Conservation (phyloP, 1,140 invertebrate species). For the Ceratoteleas bidentatus region DNA sequence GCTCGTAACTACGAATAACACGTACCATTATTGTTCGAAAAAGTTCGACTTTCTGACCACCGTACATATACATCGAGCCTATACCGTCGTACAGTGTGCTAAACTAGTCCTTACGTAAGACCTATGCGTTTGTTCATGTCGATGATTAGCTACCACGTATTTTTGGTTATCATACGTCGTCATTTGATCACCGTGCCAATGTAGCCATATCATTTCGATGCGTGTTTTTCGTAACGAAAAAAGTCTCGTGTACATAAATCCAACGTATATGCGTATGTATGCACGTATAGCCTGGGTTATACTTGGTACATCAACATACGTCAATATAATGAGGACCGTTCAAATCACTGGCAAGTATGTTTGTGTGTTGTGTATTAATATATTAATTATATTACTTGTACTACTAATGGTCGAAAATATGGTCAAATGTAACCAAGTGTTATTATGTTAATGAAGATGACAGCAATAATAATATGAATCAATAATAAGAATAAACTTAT, state of each 20-base stretch:
- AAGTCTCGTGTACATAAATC: constrained; percentile 47
- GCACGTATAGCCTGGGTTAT: constrained; percentile 57
- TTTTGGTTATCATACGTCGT: constrained; percentile 52
- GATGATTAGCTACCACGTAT: constrained; percentile 62
- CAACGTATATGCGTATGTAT: constrained; percentile 51
- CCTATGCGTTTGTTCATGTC: constrained; percentile 61
- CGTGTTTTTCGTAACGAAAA: constrained; percentile 53
- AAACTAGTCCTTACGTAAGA: constrained; percentile 66
- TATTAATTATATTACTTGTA: constrained; percentile 58
- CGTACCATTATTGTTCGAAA: constrained; percentile 68
- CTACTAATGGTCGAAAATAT: constrained; percentile 54
- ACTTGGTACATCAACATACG: constrained; percentile 54
- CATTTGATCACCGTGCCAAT: constrained; percentile 45
- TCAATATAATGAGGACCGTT: constrained; percentile 73
- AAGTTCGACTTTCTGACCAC: constrained; percentile 69
- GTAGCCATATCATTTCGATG: constrained; percentile 54
- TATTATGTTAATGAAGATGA: constrained; percentile 61
- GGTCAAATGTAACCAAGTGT: constrained; percentile 61
- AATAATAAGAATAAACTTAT: constrained; percentile 67
- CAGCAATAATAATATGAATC: constrained; percentile 66
- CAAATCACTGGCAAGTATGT: constrained; percentile 79
- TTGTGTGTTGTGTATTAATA: constrained; percentile 64
- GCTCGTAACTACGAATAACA: constrained; percentile 30
- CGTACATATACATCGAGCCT: constrained; percentile 70
- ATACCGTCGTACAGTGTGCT: constrained; percentile 74